Base-by-base conservation (phyloP, 2,888 invertebrate species). In the Venusia cambrica region DNA sequence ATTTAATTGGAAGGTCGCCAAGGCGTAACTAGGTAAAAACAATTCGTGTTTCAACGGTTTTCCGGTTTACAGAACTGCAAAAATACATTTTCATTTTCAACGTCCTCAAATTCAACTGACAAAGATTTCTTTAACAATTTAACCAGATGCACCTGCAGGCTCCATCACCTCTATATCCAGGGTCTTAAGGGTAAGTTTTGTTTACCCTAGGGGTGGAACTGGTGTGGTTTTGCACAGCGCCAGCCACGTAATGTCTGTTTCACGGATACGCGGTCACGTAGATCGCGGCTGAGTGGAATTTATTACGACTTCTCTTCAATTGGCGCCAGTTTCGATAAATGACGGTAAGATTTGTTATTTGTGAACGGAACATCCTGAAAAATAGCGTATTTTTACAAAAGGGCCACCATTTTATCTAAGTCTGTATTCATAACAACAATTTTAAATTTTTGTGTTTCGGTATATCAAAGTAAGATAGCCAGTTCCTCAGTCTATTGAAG, bases 191-290 rank as follows among this genome's bases (percentile, higher is more conserved):
- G 15, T 14, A 1, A 17, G 34, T 17, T 38, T 35, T 3, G 13
- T 2, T 12, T 26, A 11, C 13, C 4, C 1, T 1, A 9, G 5
- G 5, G 5, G 12, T 26, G 22, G 14, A 38, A 33, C 22, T 13
- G 19, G 36, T 21, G 25, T 44, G 48, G 46, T 48, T 19, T 28
- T 21, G 12, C 16, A 45, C 48, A 61, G 60, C 58, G 60, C 55
- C 62, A 58, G 58, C 54, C 69, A 73, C 72, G 73, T 73, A 68
- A 45, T 47, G 38, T 51, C 51, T 54, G 66, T 66, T 63, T 56
- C 62, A 55, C 54, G 61, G 65, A 53, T 58, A 65, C 62, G 70
- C 54, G 71, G 64, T 73, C 76, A 73, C 76, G 76, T 73, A 62
- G 51, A 34, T 47, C 48, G 53, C 57, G 58, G 51, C 51, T 50